These are phyloP conservation scores for Pemphigus obesinymphae DNA, from an alignment of 1,140 invertebrate species.

Conservation along the genomic window DNA sequence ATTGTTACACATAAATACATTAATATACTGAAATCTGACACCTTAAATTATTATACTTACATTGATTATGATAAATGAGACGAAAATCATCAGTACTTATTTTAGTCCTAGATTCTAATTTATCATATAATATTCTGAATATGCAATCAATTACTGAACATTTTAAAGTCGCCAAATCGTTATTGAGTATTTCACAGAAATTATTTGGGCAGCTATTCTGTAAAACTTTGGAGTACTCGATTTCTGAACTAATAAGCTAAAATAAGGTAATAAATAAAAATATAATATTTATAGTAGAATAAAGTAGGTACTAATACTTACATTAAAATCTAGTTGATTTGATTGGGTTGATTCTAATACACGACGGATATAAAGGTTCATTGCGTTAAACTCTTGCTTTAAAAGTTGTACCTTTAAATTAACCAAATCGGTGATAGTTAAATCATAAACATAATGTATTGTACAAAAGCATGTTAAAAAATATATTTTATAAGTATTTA, in stretches of 20 bases:
- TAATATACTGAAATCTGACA: no score
- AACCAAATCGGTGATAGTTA: neutral
- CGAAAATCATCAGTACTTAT: neutral
- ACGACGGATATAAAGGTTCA: neutral
- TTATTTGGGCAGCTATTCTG: neutral
- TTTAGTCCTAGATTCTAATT: constrained; percentile 16
- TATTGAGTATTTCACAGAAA: neutral
- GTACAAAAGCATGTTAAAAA: neutral
- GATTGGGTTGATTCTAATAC: constrained; percentile 11
- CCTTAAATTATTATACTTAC: neutral
- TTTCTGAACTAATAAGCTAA: constrained; percentile 23
- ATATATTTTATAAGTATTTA: neutral
- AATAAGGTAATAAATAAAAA: neutral
- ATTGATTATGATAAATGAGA: neutral
- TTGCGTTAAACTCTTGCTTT: neutral
- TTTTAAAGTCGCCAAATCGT: neutral
- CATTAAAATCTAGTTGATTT: constrained; percentile 8
- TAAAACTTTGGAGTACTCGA: neutral
- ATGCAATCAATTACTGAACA: neutral
- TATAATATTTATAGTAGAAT: no score
- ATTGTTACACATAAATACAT: no score
- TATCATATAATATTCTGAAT: neutral
- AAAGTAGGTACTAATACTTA: no score
- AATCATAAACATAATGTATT: neutral
- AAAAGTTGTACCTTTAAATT: neutral